Conservation (phyloP, 92 coral and sea anemone species). For the Bergia puertoricense region DNA sequence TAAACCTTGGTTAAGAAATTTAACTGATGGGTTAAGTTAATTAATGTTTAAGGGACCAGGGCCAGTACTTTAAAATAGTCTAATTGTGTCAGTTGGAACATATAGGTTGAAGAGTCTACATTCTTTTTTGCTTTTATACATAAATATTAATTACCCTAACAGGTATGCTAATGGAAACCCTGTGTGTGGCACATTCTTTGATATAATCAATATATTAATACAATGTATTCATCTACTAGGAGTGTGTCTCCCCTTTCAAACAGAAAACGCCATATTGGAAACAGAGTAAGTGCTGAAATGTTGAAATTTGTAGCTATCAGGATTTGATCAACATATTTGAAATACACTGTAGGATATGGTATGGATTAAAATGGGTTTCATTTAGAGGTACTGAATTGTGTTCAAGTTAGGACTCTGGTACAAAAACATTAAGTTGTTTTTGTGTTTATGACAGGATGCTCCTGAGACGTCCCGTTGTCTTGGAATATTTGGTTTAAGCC, state of each 20-base stretch:
- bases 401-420: background rate
- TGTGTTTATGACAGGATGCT: conserved; percentile 67
- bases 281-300: conserved; percentile 57
- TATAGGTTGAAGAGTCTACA: too few species aligned
- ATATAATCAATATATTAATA: background rate
- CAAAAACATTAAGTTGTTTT: background rate
- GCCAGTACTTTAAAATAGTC: too few species aligned
- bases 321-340: too few species aligned
- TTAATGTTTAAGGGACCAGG: too few species aligned
- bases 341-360: background rate
- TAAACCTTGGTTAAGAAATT: too few species aligned
- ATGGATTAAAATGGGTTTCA: background rate
- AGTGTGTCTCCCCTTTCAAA: conserved; percentile 83
- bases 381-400: too few species aligned
- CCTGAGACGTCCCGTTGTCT: conserved; percentile 82
- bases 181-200: too few species aligned
- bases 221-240: background rate
- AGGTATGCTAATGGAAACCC: too few species aligned
- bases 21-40: too few species aligned
- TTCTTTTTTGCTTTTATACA: too few species aligned
- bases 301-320: background rate
- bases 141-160: too few species aligned
- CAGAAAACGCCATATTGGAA: conserved; percentile 86
- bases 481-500: conserved; percentile 95
- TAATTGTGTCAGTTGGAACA: too few species aligned